Base-by-base conservation (phyloP, 1,140 invertebrate genomes). In the Atta colombica region DNA sequence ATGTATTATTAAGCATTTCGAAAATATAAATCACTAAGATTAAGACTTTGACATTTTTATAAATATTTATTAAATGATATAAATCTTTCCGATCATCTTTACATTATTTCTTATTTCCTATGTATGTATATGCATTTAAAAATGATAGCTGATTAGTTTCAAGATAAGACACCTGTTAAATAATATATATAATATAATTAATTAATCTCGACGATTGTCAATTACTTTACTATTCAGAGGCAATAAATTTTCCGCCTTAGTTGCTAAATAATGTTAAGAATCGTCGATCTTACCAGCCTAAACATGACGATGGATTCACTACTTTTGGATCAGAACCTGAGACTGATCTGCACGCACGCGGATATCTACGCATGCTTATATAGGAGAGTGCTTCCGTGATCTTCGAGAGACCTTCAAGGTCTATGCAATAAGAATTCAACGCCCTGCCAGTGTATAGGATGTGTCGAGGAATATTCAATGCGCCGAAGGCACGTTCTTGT, bases 301-400 rank as follows among this genome's bases (percentile, higher is more conserved):
- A 93, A 94, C 94, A 95, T 94, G 89, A 90, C 90, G 93, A 92
- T 87, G 82, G 84, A 89, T 92, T 78, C 85, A 91, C 72, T 89
- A 75, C 63, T 88, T 88, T 88, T 87, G 94, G 96, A 84, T 75
- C 80, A 94, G 84, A 95, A 96, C 71, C 95, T 95, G 93, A 96
- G 92, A 94, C 92, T 92, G 93, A 94, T 93, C 90, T 92, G 90
- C 86, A 87, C 88, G 86, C 90, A 92, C 82, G 90, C 87, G 90
- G 69, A 87, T 25, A 25, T 74, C 89, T 86, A 87, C 86, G 82
- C 87, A 69, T 84, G 88, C 91, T 94, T 94, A 95, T 94, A 94
- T 94, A 95, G 91, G 87, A 85, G 80, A 91, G 87, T 53, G 81
- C 86, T 90, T 92, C 85, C 88, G 86, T 65, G 86, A 77, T 91